Evolutionary conservation across 2,113 vertebrate genomes (phyloP), one percentile per base, ranked within the genome.

Genomic region (Malurus elegans): DNA sequence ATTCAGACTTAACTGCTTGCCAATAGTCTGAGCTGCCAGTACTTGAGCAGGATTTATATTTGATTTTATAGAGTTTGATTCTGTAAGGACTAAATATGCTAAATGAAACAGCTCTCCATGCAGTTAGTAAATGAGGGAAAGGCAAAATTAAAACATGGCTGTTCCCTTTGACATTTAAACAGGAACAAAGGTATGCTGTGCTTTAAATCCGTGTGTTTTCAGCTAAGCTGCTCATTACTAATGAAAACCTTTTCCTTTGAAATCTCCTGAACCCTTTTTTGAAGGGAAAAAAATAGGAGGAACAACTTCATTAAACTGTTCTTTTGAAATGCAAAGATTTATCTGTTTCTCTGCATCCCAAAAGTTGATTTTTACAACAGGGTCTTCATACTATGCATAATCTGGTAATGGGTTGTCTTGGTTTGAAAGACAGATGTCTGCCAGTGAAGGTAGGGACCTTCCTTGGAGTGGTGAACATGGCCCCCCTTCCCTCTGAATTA

Each of bases 51-150:
- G 47, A 70, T 89, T 83, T 73, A 61, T 38, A 38, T 78, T 84
- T 73, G n/a, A 1, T 73, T 95, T 73, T 83, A 36, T 74, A 42
- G 86, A 78, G 87, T 57, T 89, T 81, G 65, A 44, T 92, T 91
- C 53, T 70, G 36, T 64, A 81, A 74, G 51, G 65, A 40, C 36
- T 86, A 80, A 92, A 54, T 70, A 84, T 42, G n/a, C 25, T 54
- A 80, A 81, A 86, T 54, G 42, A 92, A 89, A 74, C 54, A 58
- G 42, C 65, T 92, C 88, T 88, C 72, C 81, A 18, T 89, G 42
- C 76, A 86, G 71, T 89, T 89, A 78, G 32, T 81, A 95, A 81
- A 81, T 78, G 58, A 93, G 51, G 34, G 86, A 89, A 78, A 84
- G 44, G 44, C 84, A 84, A 62, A 80, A 92, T 66, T 71, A 80